Evolutionary conservation across 2,797 vertebrate genomes (phyloP).

Genomic region (Falco columbarius): DNA sequence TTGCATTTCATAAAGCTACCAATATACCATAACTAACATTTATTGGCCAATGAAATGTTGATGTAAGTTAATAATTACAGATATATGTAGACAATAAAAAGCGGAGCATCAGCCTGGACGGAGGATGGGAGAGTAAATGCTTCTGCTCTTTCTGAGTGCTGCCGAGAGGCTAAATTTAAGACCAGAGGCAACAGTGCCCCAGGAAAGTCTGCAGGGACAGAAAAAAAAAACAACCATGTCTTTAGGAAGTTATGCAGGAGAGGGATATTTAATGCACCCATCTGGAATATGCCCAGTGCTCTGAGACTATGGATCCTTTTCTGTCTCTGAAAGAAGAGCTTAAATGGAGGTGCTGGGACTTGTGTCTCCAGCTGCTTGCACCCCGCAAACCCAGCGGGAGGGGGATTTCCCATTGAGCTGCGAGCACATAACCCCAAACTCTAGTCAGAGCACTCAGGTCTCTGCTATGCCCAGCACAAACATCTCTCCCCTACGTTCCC

Average conservation of each 20-base stretch:
- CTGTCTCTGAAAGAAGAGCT: not conserved
- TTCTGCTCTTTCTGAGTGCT: not conserved
- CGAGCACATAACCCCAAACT: not conserved
- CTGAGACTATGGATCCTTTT: not conserved
- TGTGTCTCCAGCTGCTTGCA: not conserved
- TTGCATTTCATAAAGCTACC: slow-evolving; percentile 72
- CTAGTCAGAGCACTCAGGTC: not conserved
- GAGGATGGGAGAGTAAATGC: slow-evolving; percentile 45
- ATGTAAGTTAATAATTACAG: slow-evolving; percentile 73
- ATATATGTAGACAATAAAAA: slow-evolving; percentile 71
- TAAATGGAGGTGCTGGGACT: not conserved
- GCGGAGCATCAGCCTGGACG: not conserved
- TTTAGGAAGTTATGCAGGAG: not conserved
- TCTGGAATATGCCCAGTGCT: not conserved
- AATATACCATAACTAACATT: slow-evolving; percentile 74
- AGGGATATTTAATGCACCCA: not conserved
- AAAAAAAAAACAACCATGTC: not conserved
- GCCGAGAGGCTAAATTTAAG: slow-evolving; percentile 20
- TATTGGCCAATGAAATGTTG: slow-evolving; percentile 73
- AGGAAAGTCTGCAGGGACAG: not conserved
- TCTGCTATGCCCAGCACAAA: not conserved
- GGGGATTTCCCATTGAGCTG: not conserved
- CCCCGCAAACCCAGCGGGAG: not conserved
- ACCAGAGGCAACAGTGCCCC: not conserved
- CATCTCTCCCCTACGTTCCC: not conserved